Percentiles rank a stretch among this genome's conserved stretches.
Evolutionary conservation across 2,888 invertebrate genomes (phyloP).

Genomic region (Danaus chrysippus): DNA sequence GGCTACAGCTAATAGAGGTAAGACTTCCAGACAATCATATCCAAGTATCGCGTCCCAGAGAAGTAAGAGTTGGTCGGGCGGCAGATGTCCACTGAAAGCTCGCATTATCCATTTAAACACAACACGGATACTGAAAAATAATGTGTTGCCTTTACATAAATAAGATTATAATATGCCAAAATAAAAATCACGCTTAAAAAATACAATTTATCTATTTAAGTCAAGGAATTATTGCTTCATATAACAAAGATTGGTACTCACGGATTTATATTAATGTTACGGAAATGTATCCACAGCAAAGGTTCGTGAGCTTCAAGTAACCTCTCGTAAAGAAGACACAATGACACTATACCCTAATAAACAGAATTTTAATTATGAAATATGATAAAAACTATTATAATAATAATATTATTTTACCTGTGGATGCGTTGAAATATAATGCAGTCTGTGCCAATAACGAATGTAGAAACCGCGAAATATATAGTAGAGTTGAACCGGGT

Average conservation of each 20-base stretch:
- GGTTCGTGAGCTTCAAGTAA: conserved; percentile 94
- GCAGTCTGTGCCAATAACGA: conserved; percentile 94
- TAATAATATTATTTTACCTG: conserved; percentile 72
- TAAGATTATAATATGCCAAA: too few species aligned
- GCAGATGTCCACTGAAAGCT: conserved; percentile 96
- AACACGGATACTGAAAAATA: conserved; percentile 84
- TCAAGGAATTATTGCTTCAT: too few species aligned
- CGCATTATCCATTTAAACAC: conserved; percentile 98
- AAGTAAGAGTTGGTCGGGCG: conserved; percentile 93
- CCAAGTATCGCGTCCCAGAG: conserved; percentile 95
- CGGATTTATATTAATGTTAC: conserved; percentile 94
- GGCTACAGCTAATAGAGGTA: conserved; percentile 90
- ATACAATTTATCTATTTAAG: too few species aligned
- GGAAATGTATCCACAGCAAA: conserved; percentile 93
- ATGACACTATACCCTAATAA: conserved; percentile 88
- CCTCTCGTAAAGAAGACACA: conserved; percentile 93
- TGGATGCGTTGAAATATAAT: conserved; percentile 94
- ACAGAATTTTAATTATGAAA: conserved; percentile 8
- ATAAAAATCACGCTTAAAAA: too few species aligned
- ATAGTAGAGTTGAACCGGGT: conserved; percentile 91
- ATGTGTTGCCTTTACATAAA: background rate
- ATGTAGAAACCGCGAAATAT: conserved; percentile 95
- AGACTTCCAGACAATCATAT: conserved; percentile 93
- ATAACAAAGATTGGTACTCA: conserved; percentile 72
- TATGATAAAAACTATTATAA: background rate